These are phyloP conservation scores for Leucophenga varia DNA, from an alignment of 1,140 invertebrate genomes.

Conservation along the genomic window DNA sequence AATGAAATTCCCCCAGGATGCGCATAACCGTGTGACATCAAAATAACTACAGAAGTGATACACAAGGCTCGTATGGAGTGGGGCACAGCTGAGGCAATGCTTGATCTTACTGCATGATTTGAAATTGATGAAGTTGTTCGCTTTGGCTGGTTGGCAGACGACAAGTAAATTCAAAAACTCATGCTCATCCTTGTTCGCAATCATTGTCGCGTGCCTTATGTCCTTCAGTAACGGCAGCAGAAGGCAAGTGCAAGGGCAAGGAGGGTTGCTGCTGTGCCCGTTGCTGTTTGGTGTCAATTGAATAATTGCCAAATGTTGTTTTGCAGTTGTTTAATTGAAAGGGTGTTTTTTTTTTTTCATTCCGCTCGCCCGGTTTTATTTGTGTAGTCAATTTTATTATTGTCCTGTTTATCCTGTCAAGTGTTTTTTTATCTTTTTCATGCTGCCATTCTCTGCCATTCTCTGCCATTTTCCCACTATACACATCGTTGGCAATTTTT, in stretches of 20 bases:
- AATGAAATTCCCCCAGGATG: constrained; percentile 40
- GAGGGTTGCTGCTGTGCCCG: too few species aligned
- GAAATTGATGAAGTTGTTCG: constrained; percentile 53
- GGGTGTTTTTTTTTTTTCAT: constrained; percentile 36
- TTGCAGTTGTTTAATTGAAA: constrained; percentile 54
- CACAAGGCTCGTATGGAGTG: too few species aligned
- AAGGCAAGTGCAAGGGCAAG: too few species aligned
- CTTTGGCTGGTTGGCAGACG: constrained; percentile 6
- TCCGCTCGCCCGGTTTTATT: constrained; percentile 6
- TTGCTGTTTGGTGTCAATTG: constrained; percentile 52
- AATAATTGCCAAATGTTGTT: constrained; percentile 55
- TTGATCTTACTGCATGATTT: too few species aligned
- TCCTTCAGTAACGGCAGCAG: too few species aligned
- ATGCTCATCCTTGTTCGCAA: too few species aligned
- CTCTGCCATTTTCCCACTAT: background rate
- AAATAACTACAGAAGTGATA: constrained; percentile 18
- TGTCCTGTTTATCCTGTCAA: too few species aligned
- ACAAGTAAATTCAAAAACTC: too few species aligned
- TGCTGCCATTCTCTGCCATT: background rate
- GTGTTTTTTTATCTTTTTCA: constrained; percentile 3
- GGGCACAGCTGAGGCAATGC: too few species aligned
- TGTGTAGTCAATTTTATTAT: too few species aligned
- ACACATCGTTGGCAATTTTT: background rate
- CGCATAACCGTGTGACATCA: constrained; percentile 8
- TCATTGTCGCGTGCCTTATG: background rate